These are phyloP conservation scores for Balaenoptera acutorostrata DNA, from an alignment of 2,113 vertebrate genomes.

Conservation along the genomic window DNA sequence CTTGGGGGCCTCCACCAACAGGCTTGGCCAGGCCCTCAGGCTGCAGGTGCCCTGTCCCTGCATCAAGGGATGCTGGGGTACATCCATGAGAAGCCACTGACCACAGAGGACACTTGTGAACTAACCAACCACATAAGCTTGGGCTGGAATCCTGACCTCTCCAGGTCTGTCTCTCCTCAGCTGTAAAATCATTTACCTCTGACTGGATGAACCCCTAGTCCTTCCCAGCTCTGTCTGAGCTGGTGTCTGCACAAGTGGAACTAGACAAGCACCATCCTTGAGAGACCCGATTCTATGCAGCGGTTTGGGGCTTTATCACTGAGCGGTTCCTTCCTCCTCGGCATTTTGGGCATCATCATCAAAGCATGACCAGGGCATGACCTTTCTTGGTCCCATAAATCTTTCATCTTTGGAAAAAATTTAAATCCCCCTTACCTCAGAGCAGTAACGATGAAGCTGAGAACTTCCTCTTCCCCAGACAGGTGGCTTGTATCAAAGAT, in stretches of 20 bases:
- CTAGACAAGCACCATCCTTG: neutral
- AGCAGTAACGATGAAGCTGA: slow-evolving; percentile 91
- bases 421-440: slow-evolving; percentile 85
- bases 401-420: neutral
- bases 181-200: neutral
- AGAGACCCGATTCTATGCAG: neutral
- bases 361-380: neutral
- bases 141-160: neutral
- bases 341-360: neutral
- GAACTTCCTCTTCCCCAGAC: slow-evolving; percentile 89
- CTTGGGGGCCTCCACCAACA: neutral
- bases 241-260: neutral
- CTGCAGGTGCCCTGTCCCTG: neutral
- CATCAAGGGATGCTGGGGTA: too few relatives aligned
- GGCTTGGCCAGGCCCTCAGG: neutral
- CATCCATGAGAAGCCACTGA: neutral
- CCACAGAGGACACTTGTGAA: neutral
- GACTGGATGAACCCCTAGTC: neutral
- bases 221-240: neutral
- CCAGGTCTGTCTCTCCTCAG: neutral
- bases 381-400: neutral
- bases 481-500: slow-evolving; percentile 97
- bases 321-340: neutral
- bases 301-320: rapidly evolving
- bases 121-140: neutral